Base-by-base conservation (phyloP, 2,113 vertebrate genomes). In the Ctenomys sociabilis region DNA sequence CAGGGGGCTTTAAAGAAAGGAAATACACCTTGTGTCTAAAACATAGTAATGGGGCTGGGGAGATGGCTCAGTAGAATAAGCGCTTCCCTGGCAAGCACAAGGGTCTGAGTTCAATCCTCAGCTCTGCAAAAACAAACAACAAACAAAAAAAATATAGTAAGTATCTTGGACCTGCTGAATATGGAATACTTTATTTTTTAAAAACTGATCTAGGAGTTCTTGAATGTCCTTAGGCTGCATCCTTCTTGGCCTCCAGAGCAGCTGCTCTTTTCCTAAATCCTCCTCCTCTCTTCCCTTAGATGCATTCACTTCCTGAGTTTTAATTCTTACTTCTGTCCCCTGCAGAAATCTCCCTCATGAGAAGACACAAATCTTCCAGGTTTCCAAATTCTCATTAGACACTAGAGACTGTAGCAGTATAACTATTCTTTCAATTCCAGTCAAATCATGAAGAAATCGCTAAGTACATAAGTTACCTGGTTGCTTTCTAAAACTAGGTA, bases 371-470 rank as follows among this genome's bases (percentile, higher is more conserved):
- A 94, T 75, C 80, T 86, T 94, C 77, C 68, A 68, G 93, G 89
- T 91, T 92, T 96, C 70, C 68, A 70, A 85, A 94, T 94, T 91
- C 32, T 89, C 89, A 66, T 89, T 93, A 32, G 63, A 26, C 64
- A 64, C 37, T 88, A 64, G 73, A 90, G 78, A 94, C 37, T 32
- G 4, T 57, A 77, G 72, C 81, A 49, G 64, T 24, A 59, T 72
- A 88, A 96, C 89, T 95, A 90, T 88, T 93, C 57, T 35, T 91
- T 75, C 5, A 30, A 82, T 85, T 97, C 57, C 37, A 93, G 90
- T 24, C 63, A 91, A 90, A 89, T 37, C 30, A 80, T 86, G 63
- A 59, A 85, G 91, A 95, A 91, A 84, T 82, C 40, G 86, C 68
- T 92, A 80, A 85, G 37, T 66, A 93, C 95, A 84, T 91, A 90